Evolutionary conservation across 2,888 invertebrate genomes (phyloP), one percentile per base, ranked within the genome.

Genomic region (Epinotia demarniana): DNA sequence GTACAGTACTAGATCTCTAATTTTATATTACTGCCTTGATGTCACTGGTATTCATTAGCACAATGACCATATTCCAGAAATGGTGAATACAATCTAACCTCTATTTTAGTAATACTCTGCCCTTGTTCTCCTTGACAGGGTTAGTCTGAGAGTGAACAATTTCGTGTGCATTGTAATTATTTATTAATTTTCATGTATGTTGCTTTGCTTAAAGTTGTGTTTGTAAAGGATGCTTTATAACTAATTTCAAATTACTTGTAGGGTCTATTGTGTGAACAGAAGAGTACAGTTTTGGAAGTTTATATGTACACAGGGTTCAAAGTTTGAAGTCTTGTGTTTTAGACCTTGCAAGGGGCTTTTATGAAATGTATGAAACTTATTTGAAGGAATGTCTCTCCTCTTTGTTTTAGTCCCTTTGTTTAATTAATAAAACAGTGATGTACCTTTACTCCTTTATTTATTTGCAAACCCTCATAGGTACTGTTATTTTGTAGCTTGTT

Each of bases 361-460:
- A 33, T 39, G 11, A 58, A 33, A 39, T 33, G 46, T 19, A 19
- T 49, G 33, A 13, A 63, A n/a, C 46, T 69, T 70, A 49, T 74
- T 70, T 74, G 16, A 58, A 70, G 23, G 63, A 49, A 55, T n/a
- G 0, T 60, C 33, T 67, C 19, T 55, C 67, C 9, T 55, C 9
- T n/a, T 23, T 72, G n/a, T 63, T 57, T 57, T 43, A 64, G 63
- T 39, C 43, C n/a, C 19, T 16, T 74, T 57, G 46, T 33, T 43
- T 74, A 69, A 58, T 63, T 43, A 70, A 64, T 74, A 58, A 74
- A 74, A 33, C 33, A 63, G 57, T 63, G 39, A 46, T 16, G 13
- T 70, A 70, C 27, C 39, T 27, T 55, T 61, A 69, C 5, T 58
- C 12, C 57, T 63, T 6, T 57, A 49, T 57, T 68, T 43, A 55